Evolutionary conservation across 2,888 invertebrate genomes (phyloP), one percentile per base, ranked within the genome.

Genomic region (Ametastegia equiseti): DNA sequence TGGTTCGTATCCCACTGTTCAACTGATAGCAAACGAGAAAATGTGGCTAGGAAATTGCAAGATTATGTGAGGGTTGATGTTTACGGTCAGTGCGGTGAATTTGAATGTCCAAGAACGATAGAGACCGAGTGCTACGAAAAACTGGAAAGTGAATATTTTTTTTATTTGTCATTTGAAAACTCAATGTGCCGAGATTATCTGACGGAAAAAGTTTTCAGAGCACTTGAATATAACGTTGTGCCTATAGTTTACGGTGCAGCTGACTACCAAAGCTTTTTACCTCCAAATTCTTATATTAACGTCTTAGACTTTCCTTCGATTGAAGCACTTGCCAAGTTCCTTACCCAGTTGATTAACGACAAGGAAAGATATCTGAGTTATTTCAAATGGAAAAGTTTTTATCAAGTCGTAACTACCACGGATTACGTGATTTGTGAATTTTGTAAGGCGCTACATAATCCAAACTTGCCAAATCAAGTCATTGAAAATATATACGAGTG

Each of bases 211-310:
- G 93, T 95, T 83, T 93, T 94, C 86, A 89, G 90, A 84, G 91
- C 90, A 0, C 91, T 92, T 84, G 92, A 94, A 9, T 92, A 94
- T 87, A 92, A 94, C 87, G 93, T 95, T 13, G 92, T 95, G 2
- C 95, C 95, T 0, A 93, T 95, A 65, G 95, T 95, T 4, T 94
- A 94, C 92, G 95, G 95, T 7, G 94, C 94, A 27, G 94, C 93
- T 80, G 92, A 94, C 87, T 95, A 95, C 90, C 87, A 89, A 5
- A 91, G 92, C 86, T 93, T 92, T 80, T 92, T 94, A 0, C 93
- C 93, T 1, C 91, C 92, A 27, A 88, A 93, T 81, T 93, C 93
- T 23, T 93, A 91, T 87, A 94, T 94, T 81, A 93, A 94, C 87
- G 93, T 94, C 42, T 93, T 93, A 81, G 93, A 94, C 84, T 94